These are phyloP conservation scores for Acanthosoma haemorrhoidale DNA, from an alignment of 2,888 invertebrate species.

Conservation along the genomic window DNA sequence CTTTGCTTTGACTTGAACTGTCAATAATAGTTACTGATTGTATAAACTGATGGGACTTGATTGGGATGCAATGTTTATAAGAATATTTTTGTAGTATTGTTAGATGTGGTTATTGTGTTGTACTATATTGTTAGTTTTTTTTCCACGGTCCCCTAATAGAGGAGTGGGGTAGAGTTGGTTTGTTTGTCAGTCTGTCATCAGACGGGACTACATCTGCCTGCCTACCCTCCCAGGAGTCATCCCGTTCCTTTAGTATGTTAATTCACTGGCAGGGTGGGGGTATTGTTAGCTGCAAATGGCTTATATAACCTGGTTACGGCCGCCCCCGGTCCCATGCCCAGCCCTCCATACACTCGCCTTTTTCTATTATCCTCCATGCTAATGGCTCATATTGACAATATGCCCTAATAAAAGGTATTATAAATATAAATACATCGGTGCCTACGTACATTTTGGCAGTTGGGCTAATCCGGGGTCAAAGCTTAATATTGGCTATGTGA, in stretches of 20 bases:
- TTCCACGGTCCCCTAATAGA: not conserved
- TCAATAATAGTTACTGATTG: too few relatives aligned
- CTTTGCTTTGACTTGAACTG: too few relatives aligned
- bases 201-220: not conserved
- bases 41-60: too few relatives aligned
- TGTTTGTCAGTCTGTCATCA: not conserved
- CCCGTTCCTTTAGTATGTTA: not conserved
- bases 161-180: constrained; percentile 11
- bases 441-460: too few relatives aligned
- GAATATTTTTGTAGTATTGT: too few relatives aligned
- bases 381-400: constrained; percentile 1
- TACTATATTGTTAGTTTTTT: not conserved
- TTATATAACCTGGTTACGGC: constrained; percentile 5
- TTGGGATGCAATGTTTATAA: too few relatives aligned
- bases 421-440: too few relatives aligned
- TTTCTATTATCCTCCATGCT: not conserved
- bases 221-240: not conserved
- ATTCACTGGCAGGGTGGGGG: not conserved
- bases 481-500: too few relatives aligned
- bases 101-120: too few relatives aligned
- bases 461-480: too few relatives aligned
- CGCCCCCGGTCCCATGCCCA: too few relatives aligned
- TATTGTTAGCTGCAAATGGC: not conserved
- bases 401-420: not conserved
- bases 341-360: not conserved